A percentile compares a stretch with the other conserved stretches of the same genome.
Evolutionary conservation across 2,113 vertebrate species (phyloP).

Genomic region (Cololabis saira): DNA sequence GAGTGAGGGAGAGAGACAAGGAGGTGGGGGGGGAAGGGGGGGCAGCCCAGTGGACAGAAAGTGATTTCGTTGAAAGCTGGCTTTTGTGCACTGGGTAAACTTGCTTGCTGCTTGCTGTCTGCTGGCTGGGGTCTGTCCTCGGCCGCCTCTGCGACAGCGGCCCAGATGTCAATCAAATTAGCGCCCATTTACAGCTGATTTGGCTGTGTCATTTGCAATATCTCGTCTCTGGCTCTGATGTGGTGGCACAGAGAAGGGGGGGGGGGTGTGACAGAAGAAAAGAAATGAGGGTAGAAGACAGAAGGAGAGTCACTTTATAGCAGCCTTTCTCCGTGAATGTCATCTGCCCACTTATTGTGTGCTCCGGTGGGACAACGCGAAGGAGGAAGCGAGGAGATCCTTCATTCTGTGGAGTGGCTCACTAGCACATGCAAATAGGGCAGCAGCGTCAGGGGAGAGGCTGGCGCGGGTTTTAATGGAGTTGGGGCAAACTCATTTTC

Average conservation of each 20-base stretch:
- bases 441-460: constrained; percentile 90
- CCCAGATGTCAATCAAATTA: constrained; percentile 99
- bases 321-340: constrained; percentile 94
- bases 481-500: constrained; percentile 99
- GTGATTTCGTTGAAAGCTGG: constrained; percentile 98
- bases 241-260: constrained; percentile 81
- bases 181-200: constrained; percentile 99
- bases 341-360: constrained; percentile 96
- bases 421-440: constrained; percentile 96
- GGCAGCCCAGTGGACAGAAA: constrained; percentile 93
- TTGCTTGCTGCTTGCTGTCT: constrained; percentile 66
- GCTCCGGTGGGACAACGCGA: constrained; percentile 69
- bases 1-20: constrained; percentile 32
- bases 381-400: constrained; percentile 89
- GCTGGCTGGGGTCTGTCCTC: constrained; percentile 88
- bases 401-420: constrained; percentile 92
- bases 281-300: constrained; percentile 58
- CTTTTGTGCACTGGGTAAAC: constrained; percentile 74
- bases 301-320: constrained; percentile 69
- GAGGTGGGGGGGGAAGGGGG: constrained; percentile 40
- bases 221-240: constrained; percentile 94
- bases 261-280: constrained; percentile 44
- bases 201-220: constrained; percentile 99
- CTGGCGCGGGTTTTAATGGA: constrained; percentile 99
- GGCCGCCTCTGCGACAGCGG: constrained; percentile 92